Evolutionary conservation across 2,888 invertebrate genomes (phyloP), one percentile per base, ranked within the genome.

Genomic region (Leptogaster cylindrica): DNA sequence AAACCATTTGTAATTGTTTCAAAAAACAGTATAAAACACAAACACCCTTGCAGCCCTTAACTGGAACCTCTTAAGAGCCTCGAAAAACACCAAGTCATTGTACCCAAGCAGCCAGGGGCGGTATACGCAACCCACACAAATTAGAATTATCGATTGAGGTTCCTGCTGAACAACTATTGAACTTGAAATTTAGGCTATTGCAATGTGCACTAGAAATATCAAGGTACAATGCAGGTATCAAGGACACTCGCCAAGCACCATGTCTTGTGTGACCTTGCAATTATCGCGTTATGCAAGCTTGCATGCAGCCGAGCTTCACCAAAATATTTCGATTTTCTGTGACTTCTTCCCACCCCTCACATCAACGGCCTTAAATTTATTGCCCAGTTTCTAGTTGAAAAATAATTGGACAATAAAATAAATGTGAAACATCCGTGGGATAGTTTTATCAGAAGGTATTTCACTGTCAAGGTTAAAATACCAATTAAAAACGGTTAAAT

Each of bases 161-260:
- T n/a, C 12, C n/a, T 39, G 8, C 25, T 25, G 16, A 14, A 8
- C 41, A 28, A 65, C 12, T 50, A 65, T 65, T 65, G 65, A 65
- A 65, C 65, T 65, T 65, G 23, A 50, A 63, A 65, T 50, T 48
- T 65, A 50, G 50, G 25, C 25, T 39, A 44, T 25, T 61, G 20
- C 27, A 16, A 27, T 16, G 27, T 23, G n/a, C 10, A 28, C 46
- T 46, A 3, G 27, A 14, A 25, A 25, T 5, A 23, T 18, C 44
- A 44, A 61, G 27, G 44, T 28, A 61, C 27, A 8, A 3, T 33
- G 25, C 10, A 25, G 27, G 23, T 36, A 36, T 65, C 36, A 65
- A 65, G 65, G 65, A 14, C 50, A 16, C 48, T 64, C 8, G 55
- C 55, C 31, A 27, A 64, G 39, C 46, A 36, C 48, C 23, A 31